Evolutionary conservation across 2,113 vertebrate genomes (phyloP).

Genomic region (Chunga burmeisteri): DNA sequence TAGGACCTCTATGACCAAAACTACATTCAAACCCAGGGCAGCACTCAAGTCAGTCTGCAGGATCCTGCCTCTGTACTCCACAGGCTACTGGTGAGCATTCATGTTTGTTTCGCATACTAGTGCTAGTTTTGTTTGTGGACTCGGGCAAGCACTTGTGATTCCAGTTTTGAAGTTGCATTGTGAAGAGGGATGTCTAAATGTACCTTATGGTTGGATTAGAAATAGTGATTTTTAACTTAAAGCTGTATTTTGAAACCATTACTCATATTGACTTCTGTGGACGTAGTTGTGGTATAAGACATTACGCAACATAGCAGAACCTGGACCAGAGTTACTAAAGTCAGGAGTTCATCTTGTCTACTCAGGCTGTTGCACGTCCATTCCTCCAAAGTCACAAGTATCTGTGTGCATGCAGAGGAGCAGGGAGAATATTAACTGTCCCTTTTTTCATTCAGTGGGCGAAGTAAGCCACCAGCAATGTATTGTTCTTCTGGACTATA

Average conservation of each 20-base stretch:
- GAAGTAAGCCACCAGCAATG: background rate
- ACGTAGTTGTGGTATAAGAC: background rate
- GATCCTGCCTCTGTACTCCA: background rate
- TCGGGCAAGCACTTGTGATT: background rate
- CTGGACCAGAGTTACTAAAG: background rate
- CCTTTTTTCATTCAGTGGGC: background rate
- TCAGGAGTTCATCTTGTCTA: background rate
- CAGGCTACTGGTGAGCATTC: background rate
- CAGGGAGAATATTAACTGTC: background rate
- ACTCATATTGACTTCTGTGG: background rate
- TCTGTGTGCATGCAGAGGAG: rapidly evolving
- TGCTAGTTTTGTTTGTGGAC: background rate
- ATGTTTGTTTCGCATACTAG: background rate
- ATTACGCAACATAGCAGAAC: background rate
- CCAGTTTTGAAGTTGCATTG: background rate
- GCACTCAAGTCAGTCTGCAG: background rate
- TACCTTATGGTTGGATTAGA: background rate
- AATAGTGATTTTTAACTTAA: background rate
- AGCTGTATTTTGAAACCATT: background rate
- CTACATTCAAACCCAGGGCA: background rate
- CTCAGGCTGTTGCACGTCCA: background rate
- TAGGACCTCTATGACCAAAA: background rate
- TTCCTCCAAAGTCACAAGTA: background rate
- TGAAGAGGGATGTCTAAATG: background rate
- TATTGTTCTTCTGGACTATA: background rate